Evolutionary conservation across 30 jellyfish, hydroid and myxozoan species (phyloP), one percentile per base, ranked within the genome.

Genomic region (Aurelia aurita): DNA sequence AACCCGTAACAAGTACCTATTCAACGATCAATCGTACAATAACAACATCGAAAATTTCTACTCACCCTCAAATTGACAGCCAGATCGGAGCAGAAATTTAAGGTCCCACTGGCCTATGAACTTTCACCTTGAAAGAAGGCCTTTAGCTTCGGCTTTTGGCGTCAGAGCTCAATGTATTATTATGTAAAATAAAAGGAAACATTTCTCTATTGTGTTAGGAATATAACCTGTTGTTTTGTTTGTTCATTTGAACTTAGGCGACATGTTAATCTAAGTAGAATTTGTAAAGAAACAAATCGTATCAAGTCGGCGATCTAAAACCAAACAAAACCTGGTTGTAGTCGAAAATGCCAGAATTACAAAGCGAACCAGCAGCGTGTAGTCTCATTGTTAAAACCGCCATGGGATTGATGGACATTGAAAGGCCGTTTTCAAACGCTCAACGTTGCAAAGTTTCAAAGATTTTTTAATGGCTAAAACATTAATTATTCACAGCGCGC

Each of bases 361-460:
- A 83, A 83, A 25, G 67, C 87, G 83, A 83, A 71, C 93, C 93
- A 83, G 77, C 86, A 83, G 86, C 93, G 86, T 83, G 87, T 69
- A 83, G 93, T 80, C 93, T 46, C 45, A 83, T 83, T 83, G 93
- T 83, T 5, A 3, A 11, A 31, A 22, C 63, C 29, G 47, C 65
- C 58, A 54, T 19, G 63, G 73, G 39, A 19, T 69, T 43, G 28
- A 65, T 19, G 34, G 28, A 29, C 22, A 19, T 69, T 75, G 74
- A 83, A 83, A 69, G 65, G 54, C 54, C 46, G 44, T 72, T 58
- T 51, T 81, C 63, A 55, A 39, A 44, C 57, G 55, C 15, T 70
- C 72, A 26, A 83, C 86, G 93, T 83, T 34, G 93, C 93, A 71
- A 83, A 83, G 93, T 83, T 69, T 83, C 93, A 83, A 83, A 83